Evolutionary conservation across 2,888 invertebrate genomes (phyloP).

Genomic region (Cryptus viduatorius): DNA sequence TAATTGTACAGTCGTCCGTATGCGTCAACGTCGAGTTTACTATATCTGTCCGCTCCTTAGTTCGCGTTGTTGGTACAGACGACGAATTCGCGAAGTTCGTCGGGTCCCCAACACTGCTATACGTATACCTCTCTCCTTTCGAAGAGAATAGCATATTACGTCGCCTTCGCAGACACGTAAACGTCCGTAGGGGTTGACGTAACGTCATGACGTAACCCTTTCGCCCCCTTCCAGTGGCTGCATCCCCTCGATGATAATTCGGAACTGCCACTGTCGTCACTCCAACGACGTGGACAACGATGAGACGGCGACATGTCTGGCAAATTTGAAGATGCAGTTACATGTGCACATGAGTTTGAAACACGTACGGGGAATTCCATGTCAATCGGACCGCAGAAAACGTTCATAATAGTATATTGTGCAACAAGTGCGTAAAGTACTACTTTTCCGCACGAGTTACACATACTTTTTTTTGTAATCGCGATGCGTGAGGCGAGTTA

Average conservation of each 20-base stretch:
- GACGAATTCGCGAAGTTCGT: slow-evolving; percentile 24
- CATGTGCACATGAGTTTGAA: neutral
- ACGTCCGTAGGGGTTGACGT: slow-evolving; percentile 52
- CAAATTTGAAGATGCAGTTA: neutral
- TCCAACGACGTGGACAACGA: neutral
- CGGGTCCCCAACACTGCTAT: slow-evolving; percentile 9
- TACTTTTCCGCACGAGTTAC: too few species aligned
- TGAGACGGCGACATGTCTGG: neutral
- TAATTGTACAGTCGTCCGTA: neutral
- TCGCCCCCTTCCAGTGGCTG: neutral
- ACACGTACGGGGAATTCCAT: neutral
- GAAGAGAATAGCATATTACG: slow-evolving; percentile 53
- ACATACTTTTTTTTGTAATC: too few species aligned
- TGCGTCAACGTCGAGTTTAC: neutral
- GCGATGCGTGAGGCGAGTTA: too few species aligned
- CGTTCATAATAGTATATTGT: too few species aligned
- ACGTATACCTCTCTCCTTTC: neutral
- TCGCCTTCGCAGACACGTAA: slow-evolving; percentile 35
- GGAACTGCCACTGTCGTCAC: slow-evolving; percentile 21
- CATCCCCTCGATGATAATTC: slow-evolving; percentile 29
- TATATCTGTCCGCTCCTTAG: slow-evolving; percentile 17
- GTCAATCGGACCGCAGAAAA: neutral
- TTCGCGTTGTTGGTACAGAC: slow-evolving; percentile 23
- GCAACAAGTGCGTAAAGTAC: too few species aligned
- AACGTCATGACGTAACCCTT: slow-evolving; percentile 57